A percentile compares a stretch with the other conserved stretches of the same genome.
These are phyloP conservation scores for Hydractinia echinata DNA, from an alignment of 30 jellyfish, hydroid and myxozoan genomes.

Conservation along the genomic window DNA sequence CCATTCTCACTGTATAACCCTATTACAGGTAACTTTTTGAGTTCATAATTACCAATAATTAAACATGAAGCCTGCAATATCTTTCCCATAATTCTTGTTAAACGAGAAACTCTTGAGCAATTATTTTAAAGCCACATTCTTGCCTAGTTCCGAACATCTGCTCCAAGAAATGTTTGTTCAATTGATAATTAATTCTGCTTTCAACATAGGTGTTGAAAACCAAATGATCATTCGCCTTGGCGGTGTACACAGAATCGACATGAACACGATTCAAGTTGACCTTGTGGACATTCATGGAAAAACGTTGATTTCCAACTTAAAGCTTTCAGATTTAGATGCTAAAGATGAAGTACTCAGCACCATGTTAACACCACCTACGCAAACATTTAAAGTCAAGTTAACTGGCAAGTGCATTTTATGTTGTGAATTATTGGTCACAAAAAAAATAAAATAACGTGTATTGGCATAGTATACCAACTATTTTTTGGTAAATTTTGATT, in stretches of 20 bases:
- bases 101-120: background rate
- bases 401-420: slow-evolving; percentile 24
- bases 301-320: background rate
- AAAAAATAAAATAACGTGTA: background rate
- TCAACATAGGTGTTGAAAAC: slow-evolving; percentile 23
- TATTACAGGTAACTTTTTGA: background rate
- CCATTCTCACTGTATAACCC: slow-evolving; percentile 1
- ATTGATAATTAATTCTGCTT: background rate
- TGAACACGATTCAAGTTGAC: slow-evolving; percentile 22
- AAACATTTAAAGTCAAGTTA: slow-evolving; percentile 28
- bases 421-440: background rate
- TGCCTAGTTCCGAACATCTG: background rate
- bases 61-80: background rate
- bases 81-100: background rate
- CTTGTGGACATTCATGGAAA: slow-evolving; percentile 30
- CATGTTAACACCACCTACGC: slow-evolving; percentile 34
- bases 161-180: background rate
- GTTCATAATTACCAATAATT: background rate
- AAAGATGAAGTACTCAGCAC: slow-evolving; percentile 26
- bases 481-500: background rate
- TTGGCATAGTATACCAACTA: background rate
- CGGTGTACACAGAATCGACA: slow-evolving; percentile 22
- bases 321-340: slow-evolving; percentile 9
- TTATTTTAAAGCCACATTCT: background rate
- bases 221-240: slow-evolving; percentile 38